Percentiles rank a stretch among this genome's conserved stretches.
Evolutionary conservation across 1,140 invertebrate species (phyloP).

Genomic region (Polypedilum vanderplanki): DNA sequence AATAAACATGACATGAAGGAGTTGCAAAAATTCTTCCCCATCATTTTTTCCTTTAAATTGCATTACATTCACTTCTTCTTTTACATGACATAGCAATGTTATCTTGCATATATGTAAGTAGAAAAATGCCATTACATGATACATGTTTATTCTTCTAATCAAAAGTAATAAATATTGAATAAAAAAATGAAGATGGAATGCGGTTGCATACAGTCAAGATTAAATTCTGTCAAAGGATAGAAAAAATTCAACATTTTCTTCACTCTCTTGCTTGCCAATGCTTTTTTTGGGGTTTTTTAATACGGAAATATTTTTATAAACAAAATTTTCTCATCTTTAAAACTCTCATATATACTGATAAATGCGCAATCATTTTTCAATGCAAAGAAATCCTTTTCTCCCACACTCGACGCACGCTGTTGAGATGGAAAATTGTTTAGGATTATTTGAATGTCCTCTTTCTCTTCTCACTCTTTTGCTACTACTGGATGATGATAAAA

Average conservation of each 20-base stretch:
- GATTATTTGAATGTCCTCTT: not conserved
- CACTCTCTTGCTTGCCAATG: not conserved
- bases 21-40: not conserved
- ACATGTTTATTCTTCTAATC: constrained; percentile 23
- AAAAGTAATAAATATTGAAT: constrained; percentile 4
- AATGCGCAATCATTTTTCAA: constrained; percentile 26
- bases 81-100: no score
- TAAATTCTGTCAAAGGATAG: not conserved
- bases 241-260: not conserved
- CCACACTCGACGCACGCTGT: not conserved
- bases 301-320: not conserved
- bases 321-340: not conserved
- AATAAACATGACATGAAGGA: constrained; percentile 7
- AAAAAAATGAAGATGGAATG: constrained; percentile 1
- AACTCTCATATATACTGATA: not conserved
- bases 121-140: constrained; percentile 2
- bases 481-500: not conserved
- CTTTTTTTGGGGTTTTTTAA: not conserved
- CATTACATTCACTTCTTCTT: not conserved
- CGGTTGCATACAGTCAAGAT: not conserved
- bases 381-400: constrained; percentile 15
- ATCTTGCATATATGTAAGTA: no score
- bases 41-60: not conserved
- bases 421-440: not conserved
- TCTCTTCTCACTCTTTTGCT: no score